Conservation (phyloP, 2,113 vertebrate genomes). For the Anolis sagrei region DNA sequence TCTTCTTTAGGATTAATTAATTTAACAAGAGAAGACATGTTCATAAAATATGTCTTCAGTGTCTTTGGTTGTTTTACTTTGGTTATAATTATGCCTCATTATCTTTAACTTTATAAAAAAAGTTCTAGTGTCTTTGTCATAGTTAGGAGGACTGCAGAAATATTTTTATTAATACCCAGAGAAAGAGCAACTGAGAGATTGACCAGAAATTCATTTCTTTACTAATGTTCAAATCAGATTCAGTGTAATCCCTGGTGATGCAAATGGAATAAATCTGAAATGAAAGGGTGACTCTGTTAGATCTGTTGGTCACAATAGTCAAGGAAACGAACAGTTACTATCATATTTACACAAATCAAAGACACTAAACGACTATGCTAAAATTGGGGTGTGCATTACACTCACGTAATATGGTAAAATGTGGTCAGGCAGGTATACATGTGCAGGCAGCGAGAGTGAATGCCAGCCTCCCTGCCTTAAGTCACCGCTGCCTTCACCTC, state of each 20-base stretch:
- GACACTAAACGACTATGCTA: no score
- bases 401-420: no score
- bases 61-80: constrained; percentile 27
- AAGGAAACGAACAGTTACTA: neutral
- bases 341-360: no score
- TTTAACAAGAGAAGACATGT: neutral
- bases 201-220: neutral
- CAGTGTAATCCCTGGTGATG: neutral
- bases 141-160: neutral
- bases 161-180: no score
- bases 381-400: no score
- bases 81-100: constrained; percentile 42
- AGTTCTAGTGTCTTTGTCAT: neutral
- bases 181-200: no score
- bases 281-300: neutral
- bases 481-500: no score
- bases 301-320: neutral
- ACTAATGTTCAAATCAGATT: neutral
- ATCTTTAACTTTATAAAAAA: constrained; percentile 19
- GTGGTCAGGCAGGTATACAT: no score
- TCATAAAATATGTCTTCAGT: constrained; percentile 24
- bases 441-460: no score
- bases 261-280: neutral
- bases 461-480: no score
- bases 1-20: constrained; percentile 35